These are phyloP conservation scores for Drosophila austrosaltans DNA, from an alignment of 2,888 invertebrate species.

Conservation along the genomic window DNA sequence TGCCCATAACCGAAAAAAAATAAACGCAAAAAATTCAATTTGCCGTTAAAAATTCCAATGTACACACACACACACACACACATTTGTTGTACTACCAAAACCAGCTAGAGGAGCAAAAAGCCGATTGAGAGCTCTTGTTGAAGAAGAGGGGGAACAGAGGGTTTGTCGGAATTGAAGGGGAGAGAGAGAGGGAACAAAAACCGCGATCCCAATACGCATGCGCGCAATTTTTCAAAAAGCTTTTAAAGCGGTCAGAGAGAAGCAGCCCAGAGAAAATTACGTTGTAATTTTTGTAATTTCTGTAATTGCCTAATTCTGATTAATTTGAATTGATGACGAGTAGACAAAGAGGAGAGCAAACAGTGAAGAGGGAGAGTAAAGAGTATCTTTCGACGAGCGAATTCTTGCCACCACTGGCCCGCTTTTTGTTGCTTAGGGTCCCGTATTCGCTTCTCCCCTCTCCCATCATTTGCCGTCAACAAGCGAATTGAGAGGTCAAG, in stretches of 20 bases:
- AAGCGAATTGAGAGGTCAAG: slow-evolving; percentile 80
- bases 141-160: background rate
- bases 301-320: slow-evolving; percentile 83
- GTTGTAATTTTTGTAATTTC: slow-evolving; percentile 83
- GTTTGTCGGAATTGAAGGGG: too few relatives aligned
- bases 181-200: background rate
- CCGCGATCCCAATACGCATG: slow-evolving; percentile 64
- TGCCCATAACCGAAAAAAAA: background rate
- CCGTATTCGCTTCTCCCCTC: slow-evolving; percentile 42
- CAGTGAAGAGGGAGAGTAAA: background rate
- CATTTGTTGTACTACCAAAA: slow-evolving; percentile 43
- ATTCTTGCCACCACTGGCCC: slow-evolving; percentile 44
- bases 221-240: slow-evolving; percentile 78
- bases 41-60: slow-evolving; percentile 18
- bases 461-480: background rate
- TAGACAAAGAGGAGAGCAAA: slow-evolving; percentile 8
- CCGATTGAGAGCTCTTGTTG: slow-evolving; percentile 9
- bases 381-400: slow-evolving; percentile 15
- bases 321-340: slow-evolving; percentile 79
- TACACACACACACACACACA: slow-evolving; percentile 1
- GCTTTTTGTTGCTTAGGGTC: slow-evolving; percentile 44
- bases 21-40: slow-evolving; percentile 17
- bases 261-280: slow-evolving; percentile 78
- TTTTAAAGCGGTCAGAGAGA: slow-evolving; percentile 63
- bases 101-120: slow-evolving; percentile 26